These are phyloP conservation scores for Spheniscus mendiculus DNA, from an alignment of 2,113 vertebrate genomes.

Conservation along the genomic window DNA sequence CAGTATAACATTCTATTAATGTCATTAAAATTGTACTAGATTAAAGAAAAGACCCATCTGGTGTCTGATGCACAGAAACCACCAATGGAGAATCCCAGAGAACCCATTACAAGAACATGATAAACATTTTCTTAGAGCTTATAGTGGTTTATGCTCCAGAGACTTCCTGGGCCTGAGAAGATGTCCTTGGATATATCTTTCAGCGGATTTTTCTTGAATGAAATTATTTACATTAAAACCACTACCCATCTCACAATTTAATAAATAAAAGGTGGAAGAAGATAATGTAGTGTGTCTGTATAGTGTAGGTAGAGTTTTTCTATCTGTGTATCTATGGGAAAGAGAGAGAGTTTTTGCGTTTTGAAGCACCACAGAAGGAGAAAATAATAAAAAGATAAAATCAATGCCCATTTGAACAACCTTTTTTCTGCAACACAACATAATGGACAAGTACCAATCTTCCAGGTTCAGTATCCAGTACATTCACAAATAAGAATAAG, in stretches of 20 bases:
- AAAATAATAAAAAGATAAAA: not conserved
- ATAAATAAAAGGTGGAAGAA: not conserved
- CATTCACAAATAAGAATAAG: not conserved
- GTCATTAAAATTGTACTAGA: not conserved
- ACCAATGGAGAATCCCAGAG: not conserved
- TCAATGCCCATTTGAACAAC: rapidly evolving
- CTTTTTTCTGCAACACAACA: not conserved
- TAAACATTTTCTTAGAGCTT: not conserved
- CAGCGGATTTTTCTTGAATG: not conserved
- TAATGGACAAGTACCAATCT: not conserved
- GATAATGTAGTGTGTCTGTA: not conserved
- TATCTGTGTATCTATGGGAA: not conserved
- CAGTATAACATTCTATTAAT: not conserved
- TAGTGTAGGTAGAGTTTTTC: not conserved
- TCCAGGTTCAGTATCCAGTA: not conserved
- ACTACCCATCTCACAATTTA: not conserved
- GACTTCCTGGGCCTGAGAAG: not conserved
- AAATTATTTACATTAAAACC: not conserved
- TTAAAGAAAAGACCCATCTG: not conserved
- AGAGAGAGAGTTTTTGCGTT: not conserved
- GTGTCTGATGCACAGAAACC: not conserved
- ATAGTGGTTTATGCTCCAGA: not conserved
- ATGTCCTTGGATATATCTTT: not conserved
- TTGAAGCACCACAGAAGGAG: not conserved
- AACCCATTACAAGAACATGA: not conserved